phyloP scores from a whole-genome alignment of 2,888 invertebrate genomes.

The Chydorus sphaericus region DNA sequence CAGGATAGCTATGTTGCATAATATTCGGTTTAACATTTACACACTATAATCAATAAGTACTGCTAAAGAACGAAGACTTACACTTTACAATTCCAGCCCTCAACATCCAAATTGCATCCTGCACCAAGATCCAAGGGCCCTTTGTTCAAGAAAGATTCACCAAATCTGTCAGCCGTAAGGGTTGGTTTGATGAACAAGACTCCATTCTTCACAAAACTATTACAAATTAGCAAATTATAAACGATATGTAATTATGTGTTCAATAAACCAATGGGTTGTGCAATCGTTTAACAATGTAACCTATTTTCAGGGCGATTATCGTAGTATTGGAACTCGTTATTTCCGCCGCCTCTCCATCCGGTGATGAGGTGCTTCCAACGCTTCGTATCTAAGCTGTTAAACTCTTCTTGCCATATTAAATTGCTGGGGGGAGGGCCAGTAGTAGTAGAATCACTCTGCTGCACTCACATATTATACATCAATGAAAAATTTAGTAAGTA shows the following conservation, averaged over 20 bases:
- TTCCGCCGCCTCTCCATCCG: conserved; percentile 19
- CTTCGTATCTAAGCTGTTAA: conserved; percentile 18
- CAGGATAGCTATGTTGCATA: no score
- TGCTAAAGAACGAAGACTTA: conserved; percentile 21
- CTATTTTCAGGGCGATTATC: conserved; percentile 20
- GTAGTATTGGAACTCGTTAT: conserved; percentile 22
- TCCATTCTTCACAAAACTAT: conserved; percentile 26
- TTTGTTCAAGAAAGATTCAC: conserved; percentile 21
- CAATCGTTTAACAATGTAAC: conserved; percentile 10
- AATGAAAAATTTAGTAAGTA: no score
- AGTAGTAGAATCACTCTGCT: no score
- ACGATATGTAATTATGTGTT: background rate
- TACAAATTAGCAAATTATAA: background rate
- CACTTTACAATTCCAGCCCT: conserved; percentile 18
- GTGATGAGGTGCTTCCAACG: conserved; percentile 21
- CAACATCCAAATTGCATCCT: conserved; percentile 15
- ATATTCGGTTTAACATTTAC: conserved; percentile 19
- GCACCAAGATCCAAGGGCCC: conserved; percentile 16
- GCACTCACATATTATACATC: no score
- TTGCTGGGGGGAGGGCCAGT: no score
- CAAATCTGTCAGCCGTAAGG: conserved; percentile 20
- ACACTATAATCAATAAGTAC: conserved; percentile 17
- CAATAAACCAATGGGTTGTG: background rate
- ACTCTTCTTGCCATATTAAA: conserved; percentile 21
- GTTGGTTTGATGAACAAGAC: conserved; percentile 27